Base-by-base conservation (phyloP, 2,888 invertebrate genomes). In the Conomelus anceps region DNA sequence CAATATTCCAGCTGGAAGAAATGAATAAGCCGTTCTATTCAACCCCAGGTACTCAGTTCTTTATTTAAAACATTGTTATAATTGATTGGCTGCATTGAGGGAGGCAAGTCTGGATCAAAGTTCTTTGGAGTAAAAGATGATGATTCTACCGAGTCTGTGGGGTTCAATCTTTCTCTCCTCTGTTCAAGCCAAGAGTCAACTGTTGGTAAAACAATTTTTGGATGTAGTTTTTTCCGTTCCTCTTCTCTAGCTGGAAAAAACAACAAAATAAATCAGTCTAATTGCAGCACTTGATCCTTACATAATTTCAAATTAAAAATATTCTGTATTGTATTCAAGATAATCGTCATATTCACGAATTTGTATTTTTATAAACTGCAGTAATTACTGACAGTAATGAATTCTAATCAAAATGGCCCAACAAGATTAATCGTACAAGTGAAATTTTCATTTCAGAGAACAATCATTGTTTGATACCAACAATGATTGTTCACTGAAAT, bases 21-120 rank as follows among this genome's bases (percentile, higher is more conserved):
- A n/a, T n/a, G n/a, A n/a, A n/a, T n/a, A n/a, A n/a, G n/a, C n/a
- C n/a, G n/a, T n/a, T n/a, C n/a, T n/a, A n/a, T 23, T 90, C 91
- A 94, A 22, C 95, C 95, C 96, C 96, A 96, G 90, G 94, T 94
- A 89, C 92, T 93, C 92, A 95, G 94, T 91, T 94, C 92, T 4
- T 93, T 93, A 91, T 94, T 92, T 9, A 91, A 91, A 91, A 96
- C 95, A 91, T 94, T 94, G 89, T 95, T 94, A 0, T 94, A 92
- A 87, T 93, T 94, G 24, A 96, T 93, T 91, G 94, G 95, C 91
- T 93, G 94, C 17, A 96, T 91, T 87, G 96, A 96, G 0, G 95
- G 95, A 22, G 96, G 96, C 90, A 96, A 89, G 22, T 87, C 84
- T 22, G 29, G 22, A 3, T n/a, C 34, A 26, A 23, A 29, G 24